Evolutionary conservation across 2,888 invertebrate species (phyloP).

Genomic region (Noctua janthe): DNA sequence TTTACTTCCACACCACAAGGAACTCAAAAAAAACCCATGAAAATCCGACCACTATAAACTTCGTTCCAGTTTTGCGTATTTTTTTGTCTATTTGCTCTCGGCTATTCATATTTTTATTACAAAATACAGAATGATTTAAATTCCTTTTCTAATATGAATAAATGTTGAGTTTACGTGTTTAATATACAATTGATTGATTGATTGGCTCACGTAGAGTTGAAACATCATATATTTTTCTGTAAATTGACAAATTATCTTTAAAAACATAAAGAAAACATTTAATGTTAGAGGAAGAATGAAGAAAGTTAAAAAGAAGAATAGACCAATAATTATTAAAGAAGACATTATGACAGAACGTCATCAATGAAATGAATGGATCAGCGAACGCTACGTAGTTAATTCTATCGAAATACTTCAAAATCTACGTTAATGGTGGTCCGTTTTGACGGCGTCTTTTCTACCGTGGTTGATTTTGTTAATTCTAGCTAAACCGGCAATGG

Average conservation of each 20-base stretch:
- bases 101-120: not conserved
- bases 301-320: not conserved
- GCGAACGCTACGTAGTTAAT: slow-evolving; percentile 21
- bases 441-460: slow-evolving; percentile 12
- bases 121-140: not conserved
- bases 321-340: not conserved
- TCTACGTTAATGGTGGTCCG: slow-evolving; percentile 12
- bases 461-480: slow-evolving; percentile 17
- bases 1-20: too few species aligned
- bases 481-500: slow-evolving; percentile 22
- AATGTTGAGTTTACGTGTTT: too few species aligned
- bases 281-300: slow-evolving; percentile 14
- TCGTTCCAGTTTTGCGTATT: not conserved
- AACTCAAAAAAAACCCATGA: too few species aligned
- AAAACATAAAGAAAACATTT: not conserved
- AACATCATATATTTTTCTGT: not conserved
- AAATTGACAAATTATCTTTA: not conserved
- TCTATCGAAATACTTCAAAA: slow-evolving; percentile 13
- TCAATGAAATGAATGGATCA: slow-evolving; percentile 4
- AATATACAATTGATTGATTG: not conserved
- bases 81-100: not conserved
- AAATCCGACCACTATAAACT: too few species aligned
- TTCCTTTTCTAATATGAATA: not conserved
- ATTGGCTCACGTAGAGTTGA: not conserved
- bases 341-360: not conserved